Evolutionary conservation across 2,113 vertebrate species (phyloP).

Genomic region (Raphicerus campestris): DNA sequence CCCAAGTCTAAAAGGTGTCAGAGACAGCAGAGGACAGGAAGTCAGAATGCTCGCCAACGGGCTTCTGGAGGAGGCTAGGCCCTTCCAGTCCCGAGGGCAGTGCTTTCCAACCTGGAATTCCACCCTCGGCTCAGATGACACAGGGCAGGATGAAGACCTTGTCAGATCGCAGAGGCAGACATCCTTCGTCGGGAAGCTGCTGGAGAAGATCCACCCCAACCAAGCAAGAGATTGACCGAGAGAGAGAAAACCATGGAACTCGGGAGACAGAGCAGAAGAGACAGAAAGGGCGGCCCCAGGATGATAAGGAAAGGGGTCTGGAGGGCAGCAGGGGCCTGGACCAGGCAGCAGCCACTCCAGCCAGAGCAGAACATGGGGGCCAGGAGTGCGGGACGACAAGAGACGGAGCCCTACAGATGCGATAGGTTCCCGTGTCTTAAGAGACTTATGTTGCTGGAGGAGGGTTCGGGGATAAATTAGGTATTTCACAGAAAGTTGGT

Average conservation of each 20-base stretch:
- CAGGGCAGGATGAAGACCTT: background rate
- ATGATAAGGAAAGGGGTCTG: background rate
- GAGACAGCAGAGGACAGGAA: background rate
- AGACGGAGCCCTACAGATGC: background rate
- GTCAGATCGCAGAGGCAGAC: background rate
- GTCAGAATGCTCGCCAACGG: rapidly evolving
- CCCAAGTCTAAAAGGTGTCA: background rate
- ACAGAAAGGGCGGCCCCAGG: background rate
- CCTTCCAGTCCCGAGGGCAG: background rate
- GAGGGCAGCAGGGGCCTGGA: background rate
- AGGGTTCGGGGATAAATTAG: background rate
- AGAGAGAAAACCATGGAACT: background rate
- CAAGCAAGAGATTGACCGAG: background rate
- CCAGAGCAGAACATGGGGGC: background rate
- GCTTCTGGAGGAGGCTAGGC: background rate
- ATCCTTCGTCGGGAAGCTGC: background rate
- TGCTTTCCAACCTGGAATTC: background rate
- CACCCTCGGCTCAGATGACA: background rate
- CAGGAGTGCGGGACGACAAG: background rate
- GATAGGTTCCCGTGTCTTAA: background rate
- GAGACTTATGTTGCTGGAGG: background rate
- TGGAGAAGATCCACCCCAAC: background rate
- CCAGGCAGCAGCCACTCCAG: background rate
- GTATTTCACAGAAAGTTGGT: background rate
- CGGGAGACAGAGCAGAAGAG: background rate